Evolutionary conservation across 2,113 vertebrate species (phyloP).

Genomic region (Tor tambroides): DNA sequence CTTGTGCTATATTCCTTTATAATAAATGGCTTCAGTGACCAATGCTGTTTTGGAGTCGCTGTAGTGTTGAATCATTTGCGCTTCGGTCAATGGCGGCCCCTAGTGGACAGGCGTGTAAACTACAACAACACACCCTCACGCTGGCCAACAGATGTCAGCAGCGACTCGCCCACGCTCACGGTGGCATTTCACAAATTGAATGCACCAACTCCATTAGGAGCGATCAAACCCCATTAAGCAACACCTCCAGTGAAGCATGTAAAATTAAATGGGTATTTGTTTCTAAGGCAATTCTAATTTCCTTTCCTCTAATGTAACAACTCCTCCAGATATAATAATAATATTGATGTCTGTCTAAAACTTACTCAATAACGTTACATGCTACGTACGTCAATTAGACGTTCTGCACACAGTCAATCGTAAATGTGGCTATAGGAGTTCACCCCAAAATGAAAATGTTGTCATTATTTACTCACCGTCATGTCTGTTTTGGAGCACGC

Average conservation of each 20-base stretch:
- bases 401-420: neutral
- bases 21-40: neutral
- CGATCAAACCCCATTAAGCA: conserved; percentile 17
- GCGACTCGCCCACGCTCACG: neutral
- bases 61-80: no score
- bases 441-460: neutral
- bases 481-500: neutral
- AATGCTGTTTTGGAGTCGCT: neutral
- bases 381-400: neutral
- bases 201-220: conserved; percentile 2
- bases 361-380: neutral
- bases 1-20: neutral
- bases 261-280: conserved; percentile 21
- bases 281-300: conserved; percentile 15
- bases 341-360: conserved; percentile 15
- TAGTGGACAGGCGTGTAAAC: neutral
- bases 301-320: conserved; percentile 7
- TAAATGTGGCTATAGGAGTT: neutral
- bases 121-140: neutral
- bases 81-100: neutral
- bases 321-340: conserved; percentile 14
- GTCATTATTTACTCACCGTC: neutral
- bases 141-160: conserved; percentile 26
- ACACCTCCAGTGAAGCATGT: conserved; percentile 3
- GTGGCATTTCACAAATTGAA: neutral